Evolutionary conservation across 2,113 vertebrate genomes (phyloP).

Genomic region (Ancistrus triradiatus): DNA sequence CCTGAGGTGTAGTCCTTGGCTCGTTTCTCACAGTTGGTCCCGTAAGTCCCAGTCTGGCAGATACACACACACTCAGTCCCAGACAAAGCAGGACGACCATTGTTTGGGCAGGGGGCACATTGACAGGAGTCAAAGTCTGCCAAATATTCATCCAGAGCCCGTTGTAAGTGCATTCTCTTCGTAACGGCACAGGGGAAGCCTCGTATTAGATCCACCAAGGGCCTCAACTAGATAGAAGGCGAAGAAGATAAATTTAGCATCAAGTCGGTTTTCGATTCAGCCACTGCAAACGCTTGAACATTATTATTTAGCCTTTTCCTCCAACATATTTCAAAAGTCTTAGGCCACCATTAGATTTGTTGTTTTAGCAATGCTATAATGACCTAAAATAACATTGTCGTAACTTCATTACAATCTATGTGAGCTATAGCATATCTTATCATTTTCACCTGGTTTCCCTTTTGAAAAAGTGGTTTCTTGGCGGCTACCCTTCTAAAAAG

Average conservation of each 20-base stretch:
- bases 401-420: too few species aligned
- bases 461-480: too few species aligned
- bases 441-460: too few species aligned
- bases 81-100: conserved; percentile 65
- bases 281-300: too few species aligned
- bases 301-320: too few species aligned
- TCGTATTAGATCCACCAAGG: conserved; percentile 76
- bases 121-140: conserved; percentile 78
- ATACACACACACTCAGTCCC: conserved; percentile 82
- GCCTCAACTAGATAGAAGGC: conserved; percentile 65
- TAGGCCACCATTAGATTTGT: too few species aligned
- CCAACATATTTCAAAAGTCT: too few species aligned
- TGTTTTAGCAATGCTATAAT: too few species aligned
- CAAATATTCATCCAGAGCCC: conserved; percentile 73
- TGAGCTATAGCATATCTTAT: too few species aligned
- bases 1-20: conserved; percentile 74
- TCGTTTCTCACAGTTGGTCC: conserved; percentile 73
- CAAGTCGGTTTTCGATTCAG: too few species aligned
- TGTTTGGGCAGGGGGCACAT: conserved; percentile 83
- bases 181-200: conserved; percentile 81
- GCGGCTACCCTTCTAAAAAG: too few species aligned
- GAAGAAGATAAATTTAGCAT: not conserved
- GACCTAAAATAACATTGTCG: too few species aligned
- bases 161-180: conserved; percentile 75
- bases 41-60: conserved; percentile 81